Percentiles rank a stretch among this genome's conserved stretches.
These are phyloP conservation scores for Oncorhynchus keta DNA, from an alignment of 2,113 vertebrate genomes.

Conservation along the genomic window DNA sequence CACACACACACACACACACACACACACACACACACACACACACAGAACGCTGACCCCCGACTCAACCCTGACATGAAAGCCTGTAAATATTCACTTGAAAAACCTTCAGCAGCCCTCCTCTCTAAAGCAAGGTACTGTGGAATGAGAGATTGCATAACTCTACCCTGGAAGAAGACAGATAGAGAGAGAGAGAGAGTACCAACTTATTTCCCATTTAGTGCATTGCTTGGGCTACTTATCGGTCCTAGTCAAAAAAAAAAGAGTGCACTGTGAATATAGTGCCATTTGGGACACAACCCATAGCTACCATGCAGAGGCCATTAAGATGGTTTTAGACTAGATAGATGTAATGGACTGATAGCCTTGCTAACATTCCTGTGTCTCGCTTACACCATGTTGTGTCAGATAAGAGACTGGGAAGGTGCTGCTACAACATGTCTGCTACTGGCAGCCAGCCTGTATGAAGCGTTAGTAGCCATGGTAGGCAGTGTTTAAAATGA, in stretches of 20 bases:
- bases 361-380: conserved; percentile 5
- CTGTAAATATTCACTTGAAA: not conserved
- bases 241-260: no score
- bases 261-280: no score
- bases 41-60: not conserved
- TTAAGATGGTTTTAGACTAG: not conserved
- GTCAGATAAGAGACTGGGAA: conserved; percentile 11
- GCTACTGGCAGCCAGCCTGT: conserved; percentile 17
- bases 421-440: conserved; percentile 63
- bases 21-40: not conserved
- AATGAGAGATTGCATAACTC: not conserved
- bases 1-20: not conserved
- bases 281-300: not conserved
- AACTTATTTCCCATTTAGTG: no score
- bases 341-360: not conserved
- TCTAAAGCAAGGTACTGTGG: not conserved
- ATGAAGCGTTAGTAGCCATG: conserved; percentile 31
- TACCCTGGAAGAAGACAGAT: not conserved
- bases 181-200: no score
- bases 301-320: not conserved
- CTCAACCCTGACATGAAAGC: not conserved
- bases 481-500: conserved; percentile 41
- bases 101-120: not conserved
- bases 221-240: no score
- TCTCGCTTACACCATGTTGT: not conserved